Evolutionary conservation across 37 sponge, comb jelly and placozoan species (phyloP).

Genomic region (Amphimedon queenslandica): DNA sequence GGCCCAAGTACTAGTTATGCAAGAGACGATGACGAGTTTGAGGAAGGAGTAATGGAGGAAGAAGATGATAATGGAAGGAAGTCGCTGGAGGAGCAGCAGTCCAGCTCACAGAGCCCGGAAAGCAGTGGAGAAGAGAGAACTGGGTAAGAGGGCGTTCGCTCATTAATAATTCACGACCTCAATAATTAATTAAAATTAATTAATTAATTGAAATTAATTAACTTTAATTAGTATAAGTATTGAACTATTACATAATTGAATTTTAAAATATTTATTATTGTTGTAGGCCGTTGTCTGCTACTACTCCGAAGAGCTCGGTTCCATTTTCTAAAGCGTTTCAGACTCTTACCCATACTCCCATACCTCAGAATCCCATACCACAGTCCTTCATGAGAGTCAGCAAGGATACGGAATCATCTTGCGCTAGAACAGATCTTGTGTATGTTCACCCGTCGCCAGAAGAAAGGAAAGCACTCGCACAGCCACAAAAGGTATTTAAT

Average conservation of each 20-base stretch:
- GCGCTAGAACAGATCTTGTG: conserved; percentile 58
- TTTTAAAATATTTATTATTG: no score
- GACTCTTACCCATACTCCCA: background rate
- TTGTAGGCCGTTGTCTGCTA: background rate
- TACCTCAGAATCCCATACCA: background rate
- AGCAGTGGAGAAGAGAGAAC: background rate
- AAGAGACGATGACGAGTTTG: conserved; percentile 17
- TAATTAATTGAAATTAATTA: no score
- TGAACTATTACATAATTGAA: no score
- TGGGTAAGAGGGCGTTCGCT: no score
- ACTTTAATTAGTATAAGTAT: no score
- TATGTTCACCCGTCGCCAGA: conserved; percentile 41
- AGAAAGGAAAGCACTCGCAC: conserved; percentile 15
- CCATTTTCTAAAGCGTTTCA: background rate
- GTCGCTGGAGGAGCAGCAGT: background rate
- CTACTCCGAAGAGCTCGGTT: background rate
- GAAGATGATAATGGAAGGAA: background rate
- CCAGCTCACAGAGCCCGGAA: background rate
- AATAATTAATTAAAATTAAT: no score
- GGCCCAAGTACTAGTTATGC: conserved; percentile 14
- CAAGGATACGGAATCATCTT: conserved; percentile 36
- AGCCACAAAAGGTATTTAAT: background rate
- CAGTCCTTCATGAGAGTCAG: conserved; percentile 31
- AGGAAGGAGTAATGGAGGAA: background rate
- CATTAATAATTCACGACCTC: no score